Percentiles rank a stretch among this genome's conserved stretches.
Conservation (phyloP, 2,888 invertebrate species). For the Ennomos fuscantarius region DNA sequence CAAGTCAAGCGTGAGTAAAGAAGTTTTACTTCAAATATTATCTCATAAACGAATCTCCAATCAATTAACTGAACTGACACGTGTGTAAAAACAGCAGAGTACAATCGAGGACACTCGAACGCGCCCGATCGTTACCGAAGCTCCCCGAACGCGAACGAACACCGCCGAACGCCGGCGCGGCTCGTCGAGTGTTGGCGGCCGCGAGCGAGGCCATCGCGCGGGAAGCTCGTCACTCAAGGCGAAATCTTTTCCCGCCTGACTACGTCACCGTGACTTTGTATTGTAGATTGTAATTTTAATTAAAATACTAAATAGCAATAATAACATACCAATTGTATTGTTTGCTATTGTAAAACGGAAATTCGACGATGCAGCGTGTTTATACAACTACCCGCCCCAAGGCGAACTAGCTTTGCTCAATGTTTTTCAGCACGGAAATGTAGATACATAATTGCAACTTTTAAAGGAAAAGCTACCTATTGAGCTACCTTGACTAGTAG, state of each 20-base stretch:
- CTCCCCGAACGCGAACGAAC: constrained; percentile 30
- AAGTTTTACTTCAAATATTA: too few species aligned
- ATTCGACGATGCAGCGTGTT: constrained; percentile 13
- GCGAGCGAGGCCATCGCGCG: constrained; percentile 79
- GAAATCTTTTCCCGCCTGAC: constrained; percentile 78
- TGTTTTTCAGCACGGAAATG: too few species aligned
- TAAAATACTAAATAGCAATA: constrained; percentile 47
- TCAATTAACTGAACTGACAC: constrained; percentile 51
- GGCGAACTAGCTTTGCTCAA: constrained; percentile 5
- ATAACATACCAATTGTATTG: constrained; percentile 41
- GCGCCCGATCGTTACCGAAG: constrained; percentile 47
- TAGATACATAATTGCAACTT: too few species aligned
- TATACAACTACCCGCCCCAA: constrained; percentile 17
- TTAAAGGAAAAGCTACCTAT: background rate
- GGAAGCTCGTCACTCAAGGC: constrained; percentile 80
- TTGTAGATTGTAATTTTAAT: constrained; percentile 62
- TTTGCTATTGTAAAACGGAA: constrained; percentile 25
- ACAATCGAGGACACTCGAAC: constrained; percentile 56
- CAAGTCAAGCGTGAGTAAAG: too few species aligned
- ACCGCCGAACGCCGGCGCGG: constrained; percentile 49
- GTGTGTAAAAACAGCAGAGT: constrained; percentile 46
- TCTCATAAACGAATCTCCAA: constrained; percentile 56
- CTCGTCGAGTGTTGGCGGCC: constrained; percentile 70
- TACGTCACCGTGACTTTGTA: constrained; percentile 68
- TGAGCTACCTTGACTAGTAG: constrained; percentile 10